Evolutionary conservation across 2,797 vertebrate species (phyloP).

Genomic region (Gephyroberyx darwinii): DNA sequence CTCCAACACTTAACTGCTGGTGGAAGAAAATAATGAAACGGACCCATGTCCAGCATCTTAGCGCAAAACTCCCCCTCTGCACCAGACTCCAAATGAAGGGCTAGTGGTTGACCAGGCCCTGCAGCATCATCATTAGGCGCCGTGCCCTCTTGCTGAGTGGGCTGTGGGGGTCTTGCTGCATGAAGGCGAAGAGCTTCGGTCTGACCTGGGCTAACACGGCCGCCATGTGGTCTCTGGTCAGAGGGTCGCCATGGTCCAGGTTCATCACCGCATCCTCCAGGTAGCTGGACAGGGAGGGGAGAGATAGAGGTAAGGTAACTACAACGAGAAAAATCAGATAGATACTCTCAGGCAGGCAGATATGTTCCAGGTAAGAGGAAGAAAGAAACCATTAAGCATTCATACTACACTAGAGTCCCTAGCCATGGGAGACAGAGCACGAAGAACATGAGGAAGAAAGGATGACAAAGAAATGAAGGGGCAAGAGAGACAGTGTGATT

Average conservation of each 20-base stretch:
- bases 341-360: not conserved
- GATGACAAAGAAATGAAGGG: not conserved
- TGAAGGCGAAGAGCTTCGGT: constrained; percentile 92
- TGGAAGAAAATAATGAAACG: not conserved
- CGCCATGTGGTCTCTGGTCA: constrained; percentile 97
- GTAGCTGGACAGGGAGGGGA: constrained; percentile 81
- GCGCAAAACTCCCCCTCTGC: not conserved
- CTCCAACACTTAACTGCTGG: too few relatives aligned
- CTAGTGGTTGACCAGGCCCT: constrained; percentile 90
- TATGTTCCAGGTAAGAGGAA: not conserved
- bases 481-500: not conserved
- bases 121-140: constrained; percentile 96
- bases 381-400: not conserved
- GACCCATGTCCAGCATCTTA: not conserved
- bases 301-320: not conserved
- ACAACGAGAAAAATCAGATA: not conserved
- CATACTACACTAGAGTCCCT: not conserved
- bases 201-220: constrained; percentile 92
- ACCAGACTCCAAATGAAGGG: not conserved
- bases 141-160: constrained; percentile 88
- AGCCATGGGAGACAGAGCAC: not conserved
- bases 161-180: constrained; percentile 92
- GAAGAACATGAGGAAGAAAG: not conserved
- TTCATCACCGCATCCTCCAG: constrained; percentile 98
- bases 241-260: constrained; percentile 94